These are phyloP conservation scores for Delia radicum DNA, from an alignment of 1,140 invertebrate genomes.

Conservation along the genomic window DNA sequence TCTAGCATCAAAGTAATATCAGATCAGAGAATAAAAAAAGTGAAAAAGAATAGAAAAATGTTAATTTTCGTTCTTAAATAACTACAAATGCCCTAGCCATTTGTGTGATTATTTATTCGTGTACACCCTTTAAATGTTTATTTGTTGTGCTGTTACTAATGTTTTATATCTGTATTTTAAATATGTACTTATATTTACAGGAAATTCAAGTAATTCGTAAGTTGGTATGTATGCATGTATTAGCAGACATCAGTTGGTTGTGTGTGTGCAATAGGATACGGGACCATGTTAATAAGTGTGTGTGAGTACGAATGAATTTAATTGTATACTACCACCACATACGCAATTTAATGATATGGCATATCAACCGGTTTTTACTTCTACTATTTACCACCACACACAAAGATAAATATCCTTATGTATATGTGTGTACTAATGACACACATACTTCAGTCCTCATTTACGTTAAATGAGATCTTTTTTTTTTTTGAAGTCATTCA, in stretches of 20 bases:
- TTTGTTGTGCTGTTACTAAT: not conserved
- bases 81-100: too few relatives aligned
- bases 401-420: not conserved
- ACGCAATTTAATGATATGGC: not conserved
- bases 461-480: not conserved
- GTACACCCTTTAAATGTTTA: too few relatives aligned
- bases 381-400: not conserved
- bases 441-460: not conserved
- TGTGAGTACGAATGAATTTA: not conserved
- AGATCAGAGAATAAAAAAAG: too few relatives aligned
- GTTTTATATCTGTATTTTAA: not conserved
- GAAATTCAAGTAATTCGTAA: not conserved
- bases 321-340: not conserved
- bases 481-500: not conserved
- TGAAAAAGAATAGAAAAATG: too few relatives aligned
- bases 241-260: too few relatives aligned
- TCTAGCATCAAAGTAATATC: too few relatives aligned
- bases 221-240: not conserved
- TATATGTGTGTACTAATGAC: not conserved
- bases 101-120: too few relatives aligned
- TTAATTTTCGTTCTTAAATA: too few relatives aligned
- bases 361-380: not conserved
- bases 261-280: too few relatives aligned
- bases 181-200: not conserved
- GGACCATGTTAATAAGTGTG: not conserved